Evolutionary conservation across 2,797 vertebrate species (phyloP).

Genomic region (Arvicola amphibius): DNA sequence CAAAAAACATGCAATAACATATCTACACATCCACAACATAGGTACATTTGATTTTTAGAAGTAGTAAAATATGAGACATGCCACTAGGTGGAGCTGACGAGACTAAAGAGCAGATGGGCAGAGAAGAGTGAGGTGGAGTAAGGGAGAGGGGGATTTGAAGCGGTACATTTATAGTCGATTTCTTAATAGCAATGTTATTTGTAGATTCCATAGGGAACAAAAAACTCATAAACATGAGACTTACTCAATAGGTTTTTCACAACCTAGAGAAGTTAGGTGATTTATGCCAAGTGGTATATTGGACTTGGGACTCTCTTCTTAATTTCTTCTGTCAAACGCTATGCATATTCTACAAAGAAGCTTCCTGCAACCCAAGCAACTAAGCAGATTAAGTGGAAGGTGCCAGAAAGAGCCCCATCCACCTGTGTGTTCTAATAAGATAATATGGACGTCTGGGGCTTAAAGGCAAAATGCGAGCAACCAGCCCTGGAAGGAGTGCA

Average conservation of each 20-base stretch:
- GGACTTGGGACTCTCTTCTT: background rate
- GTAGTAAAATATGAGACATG: background rate
- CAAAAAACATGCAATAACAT: background rate
- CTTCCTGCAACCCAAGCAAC: slow-evolving; percentile 52
- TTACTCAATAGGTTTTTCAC: slow-evolving; percentile 41
- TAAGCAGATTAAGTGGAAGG: slow-evolving; percentile 67
- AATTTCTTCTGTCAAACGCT: slow-evolving; percentile 54
- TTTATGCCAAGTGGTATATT: slow-evolving; percentile 38
- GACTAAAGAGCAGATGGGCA: background rate
- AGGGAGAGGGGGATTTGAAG: background rate
- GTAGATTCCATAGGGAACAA: background rate
- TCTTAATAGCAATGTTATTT: slow-evolving; percentile 50
- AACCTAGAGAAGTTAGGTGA: slow-evolving; percentile 54
- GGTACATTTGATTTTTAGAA: background rate
- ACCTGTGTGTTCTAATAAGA: slow-evolving; percentile 65
- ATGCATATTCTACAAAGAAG: slow-evolving; percentile 62
- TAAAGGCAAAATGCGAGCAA: slow-evolving; percentile 54
- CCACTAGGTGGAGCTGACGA: slow-evolving; percentile 77
- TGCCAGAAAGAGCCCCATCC: slow-evolving; percentile 34
- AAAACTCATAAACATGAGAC: background rate
- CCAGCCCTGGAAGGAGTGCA: background rate
- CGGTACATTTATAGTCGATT: background rate
- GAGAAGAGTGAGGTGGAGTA: background rate
- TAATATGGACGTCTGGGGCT: slow-evolving; percentile 59
- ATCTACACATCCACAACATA: background rate